These are phyloP conservation scores for Eurystomus glaucurus DNA, from an alignment of 2,797 vertebrate species.

Conservation along the genomic window DNA sequence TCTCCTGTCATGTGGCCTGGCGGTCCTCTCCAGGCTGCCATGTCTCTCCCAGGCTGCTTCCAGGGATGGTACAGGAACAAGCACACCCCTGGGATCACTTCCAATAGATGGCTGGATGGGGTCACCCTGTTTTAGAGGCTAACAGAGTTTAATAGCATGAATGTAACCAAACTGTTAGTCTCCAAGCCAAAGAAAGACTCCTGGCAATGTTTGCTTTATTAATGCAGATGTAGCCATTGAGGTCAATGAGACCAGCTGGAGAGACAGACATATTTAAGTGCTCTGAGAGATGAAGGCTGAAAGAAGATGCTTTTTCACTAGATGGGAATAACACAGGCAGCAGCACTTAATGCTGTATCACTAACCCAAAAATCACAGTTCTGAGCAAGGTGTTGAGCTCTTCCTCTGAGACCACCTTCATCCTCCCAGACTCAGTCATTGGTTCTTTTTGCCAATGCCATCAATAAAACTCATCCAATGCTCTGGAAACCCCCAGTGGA, in stretches of 20 bases:
- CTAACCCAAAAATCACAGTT: background rate
- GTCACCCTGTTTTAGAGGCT: background rate
- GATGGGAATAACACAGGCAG: background rate
- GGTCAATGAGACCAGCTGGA: background rate
- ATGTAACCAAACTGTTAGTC: background rate
- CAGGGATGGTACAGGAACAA: background rate
- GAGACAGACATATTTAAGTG: background rate
- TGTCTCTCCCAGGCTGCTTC: background rate
- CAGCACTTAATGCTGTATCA: background rate
- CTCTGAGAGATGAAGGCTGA: background rate
- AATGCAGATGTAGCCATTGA: background rate
- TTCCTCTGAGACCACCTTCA: background rate
- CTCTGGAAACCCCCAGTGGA: background rate
- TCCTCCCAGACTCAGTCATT: background rate
- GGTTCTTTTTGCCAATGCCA: background rate
- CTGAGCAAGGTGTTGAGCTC: background rate
- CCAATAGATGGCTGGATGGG: background rate
- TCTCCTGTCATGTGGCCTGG: background rate
- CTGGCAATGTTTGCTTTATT: background rate
- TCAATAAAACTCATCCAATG: background rate
- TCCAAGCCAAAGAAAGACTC: background rate
- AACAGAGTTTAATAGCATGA: background rate
- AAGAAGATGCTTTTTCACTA: background rate
- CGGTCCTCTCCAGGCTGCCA: accelerated
- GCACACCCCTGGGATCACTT: background rate